Evolutionary conservation across 2,888 invertebrate species (phyloP).

Genomic region (Drosophila kambysellisi): DNA sequence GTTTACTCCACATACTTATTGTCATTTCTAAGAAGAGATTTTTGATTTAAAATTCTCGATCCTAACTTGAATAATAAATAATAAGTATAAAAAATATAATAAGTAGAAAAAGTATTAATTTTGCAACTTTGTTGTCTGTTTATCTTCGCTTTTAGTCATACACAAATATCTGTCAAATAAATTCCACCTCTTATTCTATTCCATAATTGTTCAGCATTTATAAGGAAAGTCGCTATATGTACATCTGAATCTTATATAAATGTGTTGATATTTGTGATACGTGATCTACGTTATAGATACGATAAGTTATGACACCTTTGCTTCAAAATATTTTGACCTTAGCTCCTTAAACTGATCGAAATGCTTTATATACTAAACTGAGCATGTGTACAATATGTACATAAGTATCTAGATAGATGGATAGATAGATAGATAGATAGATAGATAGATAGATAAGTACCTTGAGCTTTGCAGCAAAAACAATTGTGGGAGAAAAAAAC

Average conservation of each 20-base stretch:
- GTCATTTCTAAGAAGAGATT: not conserved
- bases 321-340: conserved; percentile 51
- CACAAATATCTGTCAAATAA: not conserved
- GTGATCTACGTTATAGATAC: not conserved
- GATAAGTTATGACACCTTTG: conserved; percentile 53
- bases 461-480: conserved; percentile 56
- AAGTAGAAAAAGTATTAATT: not conserved
- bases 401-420: not conserved
- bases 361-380: not conserved
- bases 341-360: conserved; percentile 30
- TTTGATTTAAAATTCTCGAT: not conserved
- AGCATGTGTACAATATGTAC: conserved; percentile 8
- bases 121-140: not conserved
- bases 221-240: not conserved
- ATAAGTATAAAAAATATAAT: not conserved
- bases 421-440: not conserved
- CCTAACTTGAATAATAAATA: not conserved
- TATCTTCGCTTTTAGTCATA: not conserved
- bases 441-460: conserved; percentile 24
- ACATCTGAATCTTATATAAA: not conserved
- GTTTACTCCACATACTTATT: not conserved
- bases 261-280: not conserved
- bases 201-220: not conserved
- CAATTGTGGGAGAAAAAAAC: conserved; percentile 51
- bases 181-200: not conserved